These are phyloP conservation scores for Cotesia vestalis DNA, from an alignment of 1,140 invertebrate species.

Conservation along the genomic window DNA sequence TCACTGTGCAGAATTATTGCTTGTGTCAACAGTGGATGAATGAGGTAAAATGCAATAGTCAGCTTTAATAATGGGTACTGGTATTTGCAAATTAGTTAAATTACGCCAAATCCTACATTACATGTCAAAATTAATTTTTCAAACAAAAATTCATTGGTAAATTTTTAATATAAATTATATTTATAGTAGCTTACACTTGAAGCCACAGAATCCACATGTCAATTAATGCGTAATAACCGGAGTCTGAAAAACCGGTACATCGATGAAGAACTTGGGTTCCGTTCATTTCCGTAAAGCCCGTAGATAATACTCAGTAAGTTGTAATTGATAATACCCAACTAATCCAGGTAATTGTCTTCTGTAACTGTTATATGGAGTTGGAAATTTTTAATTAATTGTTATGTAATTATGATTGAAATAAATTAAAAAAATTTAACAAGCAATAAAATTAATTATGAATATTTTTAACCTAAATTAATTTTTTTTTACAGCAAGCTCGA, in stretches of 20 bases:
- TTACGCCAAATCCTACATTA: conserved; percentile 63
- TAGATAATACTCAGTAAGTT: conserved; percentile 56
- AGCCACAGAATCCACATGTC: conserved; percentile 63
- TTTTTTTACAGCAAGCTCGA: conserved; percentile 52
- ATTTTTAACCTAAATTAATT: conserved; percentile 52
- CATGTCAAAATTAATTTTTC: conserved; percentile 18
- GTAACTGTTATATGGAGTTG: neutral
- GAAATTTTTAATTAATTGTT: neutral
- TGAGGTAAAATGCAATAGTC: conserved; percentile 67
- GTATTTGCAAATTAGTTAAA: conserved; percentile 66
- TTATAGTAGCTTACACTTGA: too few species aligned
- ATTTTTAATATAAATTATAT: neutral
- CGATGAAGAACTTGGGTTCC: conserved; percentile 59
- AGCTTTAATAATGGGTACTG: conserved; percentile 68
- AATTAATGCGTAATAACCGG: conserved; percentile 62
- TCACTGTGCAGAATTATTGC: conserved; percentile 48
- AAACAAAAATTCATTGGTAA: conserved; percentile 12
- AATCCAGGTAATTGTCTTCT: conserved; percentile 48
- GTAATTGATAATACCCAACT: conserved; percentile 52
- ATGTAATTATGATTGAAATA: neutral
- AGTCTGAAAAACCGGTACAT: conserved; percentile 67
- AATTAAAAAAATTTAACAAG: conserved; percentile 10
- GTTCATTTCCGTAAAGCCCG: conserved; percentile 53
- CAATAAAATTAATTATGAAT: neutral
- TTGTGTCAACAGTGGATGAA: conserved; percentile 62